Percentiles rank a stretch among this genome's conserved stretches.
Conservation (phyloP, 2,797 vertebrate species). For the Philypnodon macrostomus region DNA sequence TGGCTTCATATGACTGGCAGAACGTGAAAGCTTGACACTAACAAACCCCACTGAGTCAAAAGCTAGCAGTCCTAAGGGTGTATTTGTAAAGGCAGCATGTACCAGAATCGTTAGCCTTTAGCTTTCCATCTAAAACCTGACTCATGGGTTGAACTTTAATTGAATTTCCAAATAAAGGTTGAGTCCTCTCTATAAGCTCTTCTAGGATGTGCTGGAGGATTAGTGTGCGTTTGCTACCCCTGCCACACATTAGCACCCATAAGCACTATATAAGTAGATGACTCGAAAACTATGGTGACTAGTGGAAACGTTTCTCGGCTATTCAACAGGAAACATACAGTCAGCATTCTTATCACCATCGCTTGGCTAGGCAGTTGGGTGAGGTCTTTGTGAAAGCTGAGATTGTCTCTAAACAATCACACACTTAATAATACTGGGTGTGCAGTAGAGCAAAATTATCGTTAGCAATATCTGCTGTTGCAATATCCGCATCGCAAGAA, state of each 20-base stretch:
- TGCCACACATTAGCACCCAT: slow-evolving; percentile 40
- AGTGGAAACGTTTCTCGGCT: slow-evolving; percentile 36
- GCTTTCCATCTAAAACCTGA: slow-evolving; percentile 37
- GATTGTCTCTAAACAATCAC: slow-evolving; percentile 38
- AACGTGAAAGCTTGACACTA: slow-evolving; percentile 43
- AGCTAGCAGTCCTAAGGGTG: slow-evolving; percentile 36
- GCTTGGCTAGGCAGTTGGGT: too few relatives aligned
- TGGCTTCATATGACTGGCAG: slow-evolving; percentile 54
- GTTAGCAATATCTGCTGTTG: too few relatives aligned
- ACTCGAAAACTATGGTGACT: slow-evolving; percentile 43
- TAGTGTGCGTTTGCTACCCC: slow-evolving; percentile 36
- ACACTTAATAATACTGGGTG: slow-evolving; percentile 47
- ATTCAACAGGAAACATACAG: slow-evolving; percentile 45
- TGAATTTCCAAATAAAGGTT: slow-evolving; percentile 52
- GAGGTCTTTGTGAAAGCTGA: slow-evolving; percentile 49
- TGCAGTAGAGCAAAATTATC: too few relatives aligned
- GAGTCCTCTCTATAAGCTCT: slow-evolving; percentile 30
- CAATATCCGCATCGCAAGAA: too few relatives aligned
- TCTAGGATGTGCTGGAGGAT: slow-evolving; percentile 41
- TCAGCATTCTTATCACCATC: slow-evolving; percentile 46
- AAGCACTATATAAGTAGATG: slow-evolving; percentile 38
- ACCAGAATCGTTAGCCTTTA: slow-evolving; percentile 30
- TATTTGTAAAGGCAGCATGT: slow-evolving; percentile 24
- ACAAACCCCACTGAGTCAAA: slow-evolving; percentile 30
- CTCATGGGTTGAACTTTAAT: slow-evolving; percentile 49